These are phyloP conservation scores for Vanacampus margaritifer DNA, from an alignment of 2,113 vertebrate genomes.

Conservation along the genomic window DNA sequence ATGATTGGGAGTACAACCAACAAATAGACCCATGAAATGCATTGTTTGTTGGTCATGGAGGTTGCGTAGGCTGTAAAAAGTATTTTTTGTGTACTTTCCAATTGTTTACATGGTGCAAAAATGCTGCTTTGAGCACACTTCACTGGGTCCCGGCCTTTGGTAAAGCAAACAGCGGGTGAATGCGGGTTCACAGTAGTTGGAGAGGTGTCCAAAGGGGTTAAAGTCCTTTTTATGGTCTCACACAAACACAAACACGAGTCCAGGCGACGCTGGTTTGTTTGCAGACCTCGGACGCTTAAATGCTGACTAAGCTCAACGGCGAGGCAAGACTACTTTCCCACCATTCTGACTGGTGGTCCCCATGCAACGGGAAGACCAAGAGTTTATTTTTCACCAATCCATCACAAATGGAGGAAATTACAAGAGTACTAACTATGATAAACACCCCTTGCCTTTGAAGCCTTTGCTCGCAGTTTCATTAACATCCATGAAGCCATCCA, in stretches of 20 bases:
- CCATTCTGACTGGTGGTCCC: too few relatives aligned
- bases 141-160: constrained; percentile 5
- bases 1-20: background rate
- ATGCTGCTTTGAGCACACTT: background rate
- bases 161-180: constrained; percentile 47
- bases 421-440: background rate
- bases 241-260: constrained; percentile 59
- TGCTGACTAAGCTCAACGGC: constrained; percentile 27
- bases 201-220: constrained; percentile 11
- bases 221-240: constrained; percentile 55
- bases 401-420: background rate
- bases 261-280: constrained; percentile 48
- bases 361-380: too few relatives aligned
- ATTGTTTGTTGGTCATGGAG: too few relatives aligned
- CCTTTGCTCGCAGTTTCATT: too few relatives aligned
- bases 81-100: background rate
- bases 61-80: background rate
- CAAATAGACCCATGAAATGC: background rate
- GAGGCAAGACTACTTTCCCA: too few relatives aligned
- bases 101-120: background rate
- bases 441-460: too few relatives aligned
- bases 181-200: constrained; percentile 10
- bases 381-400: background rate
- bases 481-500: too few relatives aligned
- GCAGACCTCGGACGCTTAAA: constrained; percentile 42